phyloP scores from a whole-genome alignment of 2,113 vertebrate species.

The Cyanoderma ruficeps region DNA sequence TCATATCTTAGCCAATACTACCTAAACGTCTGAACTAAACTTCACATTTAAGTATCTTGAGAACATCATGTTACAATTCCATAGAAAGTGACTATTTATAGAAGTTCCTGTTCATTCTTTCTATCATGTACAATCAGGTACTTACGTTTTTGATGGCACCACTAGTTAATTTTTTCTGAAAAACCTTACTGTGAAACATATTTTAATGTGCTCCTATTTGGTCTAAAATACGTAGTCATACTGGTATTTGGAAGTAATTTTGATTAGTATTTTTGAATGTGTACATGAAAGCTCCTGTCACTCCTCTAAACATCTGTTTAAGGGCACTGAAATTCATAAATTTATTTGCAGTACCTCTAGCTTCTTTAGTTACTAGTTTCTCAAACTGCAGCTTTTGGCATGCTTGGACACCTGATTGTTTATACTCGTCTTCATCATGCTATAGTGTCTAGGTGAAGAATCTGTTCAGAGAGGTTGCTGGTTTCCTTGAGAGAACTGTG shows the following conservation, averaged over 20 bases:
- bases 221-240: neutral
- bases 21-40: neutral
- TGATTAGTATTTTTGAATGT: neutral
- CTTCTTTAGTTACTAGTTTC: neutral
- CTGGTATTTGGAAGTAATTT: neutral
- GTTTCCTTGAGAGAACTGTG: neutral
- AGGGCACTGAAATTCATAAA: neutral
- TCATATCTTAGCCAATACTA: neutral
- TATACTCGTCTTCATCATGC: neutral
- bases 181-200: neutral
- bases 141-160: neutral
- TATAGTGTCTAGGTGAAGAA: neutral
- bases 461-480: neutral
- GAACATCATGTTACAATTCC: neutral
- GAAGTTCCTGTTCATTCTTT: neutral
- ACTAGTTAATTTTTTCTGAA: neutral
- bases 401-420: neutral
- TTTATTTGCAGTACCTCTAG: neutral
- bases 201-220: neutral
- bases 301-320: neutral
- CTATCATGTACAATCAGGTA: accelerated
- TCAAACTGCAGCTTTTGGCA: neutral
- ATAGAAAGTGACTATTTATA: neutral
- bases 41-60: neutral
- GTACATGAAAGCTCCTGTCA: neutral